A percentile compares a stretch with the other conserved stretches of the same genome.
Conservation (phyloP, 2,888 invertebrate genomes). For the Ochropacha duplaris region DNA sequence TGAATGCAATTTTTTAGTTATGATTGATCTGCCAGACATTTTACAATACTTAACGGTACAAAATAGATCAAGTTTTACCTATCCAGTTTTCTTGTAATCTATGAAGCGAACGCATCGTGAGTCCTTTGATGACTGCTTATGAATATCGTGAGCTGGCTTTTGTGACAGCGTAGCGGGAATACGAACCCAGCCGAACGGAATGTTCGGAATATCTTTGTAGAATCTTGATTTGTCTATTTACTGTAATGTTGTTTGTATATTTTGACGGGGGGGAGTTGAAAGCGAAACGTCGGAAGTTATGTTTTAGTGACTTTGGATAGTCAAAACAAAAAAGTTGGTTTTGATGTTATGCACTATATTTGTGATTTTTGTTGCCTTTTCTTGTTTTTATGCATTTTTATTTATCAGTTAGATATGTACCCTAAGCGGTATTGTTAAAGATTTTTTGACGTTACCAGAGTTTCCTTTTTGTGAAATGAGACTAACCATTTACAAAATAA, state of each 20-base stretch:
- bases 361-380: too few relatives aligned
- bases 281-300: constrained; percentile 1
- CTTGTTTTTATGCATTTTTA: too few relatives aligned
- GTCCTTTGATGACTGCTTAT: constrained; percentile 74
- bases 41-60: background rate
- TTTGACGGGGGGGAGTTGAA: constrained; percentile 1
- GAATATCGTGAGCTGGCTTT: constrained; percentile 60
- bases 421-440: too few relatives aligned
- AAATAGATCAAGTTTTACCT: constrained; percentile 6
- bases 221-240: constrained; percentile 28
- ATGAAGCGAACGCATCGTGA: constrained; percentile 28
- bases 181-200: constrained; percentile 37
- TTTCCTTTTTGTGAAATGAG: too few relatives aligned
- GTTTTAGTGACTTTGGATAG: background rate
- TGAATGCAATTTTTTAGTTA: background rate
- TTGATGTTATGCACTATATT: background rate
- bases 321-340: background rate
- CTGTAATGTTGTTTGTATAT: constrained; percentile 14
- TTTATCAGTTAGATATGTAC: too few relatives aligned
- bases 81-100: constrained; percentile 24
- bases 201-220: constrained; percentile 32
- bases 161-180: constrained; percentile 51
- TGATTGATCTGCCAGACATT: background rate
- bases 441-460: too few relatives aligned
- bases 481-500: too few relatives aligned